Base-by-base conservation (phyloP, 2,888 invertebrate genomes). In the Drosophila nr. perissopoda region DNA sequence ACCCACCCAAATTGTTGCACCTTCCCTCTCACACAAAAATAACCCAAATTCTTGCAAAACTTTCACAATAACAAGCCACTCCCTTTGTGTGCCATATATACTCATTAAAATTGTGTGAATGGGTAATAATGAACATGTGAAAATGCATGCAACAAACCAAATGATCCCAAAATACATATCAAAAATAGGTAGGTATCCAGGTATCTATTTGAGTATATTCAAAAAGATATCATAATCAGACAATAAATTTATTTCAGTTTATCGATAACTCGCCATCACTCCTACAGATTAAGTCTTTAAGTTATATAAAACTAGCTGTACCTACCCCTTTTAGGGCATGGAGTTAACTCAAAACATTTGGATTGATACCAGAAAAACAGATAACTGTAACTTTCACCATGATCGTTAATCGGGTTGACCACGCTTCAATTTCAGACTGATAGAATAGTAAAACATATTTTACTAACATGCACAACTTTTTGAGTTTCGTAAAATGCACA, bases 11-110 rank as follows among this genome's bases (percentile, higher is more conserved):
- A 67, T 58, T 64, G 46, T 46, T 48, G 31, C 40, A 62, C 52
- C 66, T 61, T 46, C 54, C 16, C 49, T 16, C 40, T 38, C 38
- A n/a, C 51, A 57, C 57, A 27, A 40, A 42, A 48, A 67, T 56
- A 70, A 42, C 59, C 58, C 49, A 82, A 88, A 83, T 81, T 81
- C 88, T 88, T 84, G 76, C 81, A 74, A 73, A 88, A 84, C 83
- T 88, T 84, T 70, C 60, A 70, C 70, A 76, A 76, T 60, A 77
- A 68, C 69, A 69, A 82, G 65, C 33, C 60, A 54, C 65, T 53
- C 29, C 64, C 21, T 31, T 42, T 57, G 16, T 57, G 10, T 42
- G 29, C 21, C 29, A 40, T 33, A 8, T 21, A 42, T 42, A 31
- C 57, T 25, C 57, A 42, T 16, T 57, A 21, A n/a, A 46, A 42